Percentiles rank a stretch among this genome's conserved stretches.
Conservation (phyloP, 2,888 invertebrate species). For the Plutella xylostella region DNA sequence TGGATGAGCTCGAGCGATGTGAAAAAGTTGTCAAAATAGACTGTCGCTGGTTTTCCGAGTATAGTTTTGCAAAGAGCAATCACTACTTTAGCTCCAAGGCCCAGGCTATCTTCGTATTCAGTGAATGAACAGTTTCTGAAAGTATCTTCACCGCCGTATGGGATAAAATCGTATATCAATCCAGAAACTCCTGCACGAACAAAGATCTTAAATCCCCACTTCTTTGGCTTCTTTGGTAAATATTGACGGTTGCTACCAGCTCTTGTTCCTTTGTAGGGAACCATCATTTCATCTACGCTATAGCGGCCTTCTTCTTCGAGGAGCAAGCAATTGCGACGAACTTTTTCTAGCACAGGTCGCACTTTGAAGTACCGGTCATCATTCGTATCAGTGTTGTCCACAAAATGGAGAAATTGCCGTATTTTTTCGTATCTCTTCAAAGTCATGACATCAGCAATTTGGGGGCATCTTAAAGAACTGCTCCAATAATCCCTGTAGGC, state of each 20-base stretch:
- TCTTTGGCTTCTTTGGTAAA: slow-evolving; percentile 24
- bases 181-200: slow-evolving; percentile 20
- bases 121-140: slow-evolving; percentile 17
- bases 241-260: slow-evolving; percentile 27
- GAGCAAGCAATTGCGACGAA: slow-evolving; percentile 13
- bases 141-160: slow-evolving; percentile 23
- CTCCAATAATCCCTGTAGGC: slow-evolving; percentile 2
- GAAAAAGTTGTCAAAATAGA: slow-evolving; percentile 18
- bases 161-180: slow-evolving; percentile 23
- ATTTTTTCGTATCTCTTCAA: slow-evolving; percentile 1
- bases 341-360: neutral
- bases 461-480: neutral
- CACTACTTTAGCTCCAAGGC: slow-evolving; percentile 21
- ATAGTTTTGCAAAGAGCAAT: slow-evolving; percentile 18
- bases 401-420: neutral
- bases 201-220: slow-evolving; percentile 26
- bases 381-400: neutral
- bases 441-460: neutral
- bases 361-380: neutral
- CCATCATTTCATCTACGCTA: slow-evolving; percentile 31
- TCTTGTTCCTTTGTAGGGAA: slow-evolving; percentile 28
- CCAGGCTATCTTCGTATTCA: slow-evolving; percentile 18
- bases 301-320: slow-evolving; percentile 21
- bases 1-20: slow-evolving; percentile 11
- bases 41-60: slow-evolving; percentile 4